phyloP scores from a whole-genome alignment of 2,113 vertebrate species.

The Morphnarchus princeps region DNA sequence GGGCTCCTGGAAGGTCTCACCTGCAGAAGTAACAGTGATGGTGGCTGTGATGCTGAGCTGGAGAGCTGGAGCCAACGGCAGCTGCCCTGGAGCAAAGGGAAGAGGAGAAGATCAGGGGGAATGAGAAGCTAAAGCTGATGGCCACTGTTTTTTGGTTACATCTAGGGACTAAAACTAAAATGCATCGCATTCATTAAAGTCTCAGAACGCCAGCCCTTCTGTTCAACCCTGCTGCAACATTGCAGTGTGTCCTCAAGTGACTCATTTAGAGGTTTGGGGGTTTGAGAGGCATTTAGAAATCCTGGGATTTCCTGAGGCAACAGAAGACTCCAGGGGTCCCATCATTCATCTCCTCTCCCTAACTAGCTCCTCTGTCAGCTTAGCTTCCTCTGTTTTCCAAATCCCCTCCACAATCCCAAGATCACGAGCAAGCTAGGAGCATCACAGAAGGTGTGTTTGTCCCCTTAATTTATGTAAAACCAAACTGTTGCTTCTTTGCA shows the following conservation, averaged over 20 bases:
- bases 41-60: not conserved
- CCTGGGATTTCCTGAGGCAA: not conserved
- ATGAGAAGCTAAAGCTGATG: not conserved
- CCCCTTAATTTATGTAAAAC: conserved; percentile 20
- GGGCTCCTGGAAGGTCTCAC: not conserved
- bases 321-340: not conserved
- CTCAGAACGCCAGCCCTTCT: not conserved
- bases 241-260: not conserved
- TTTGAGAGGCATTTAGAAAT: not conserved
- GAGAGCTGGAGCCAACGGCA: not conserved
- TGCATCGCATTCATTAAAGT: not conserved
- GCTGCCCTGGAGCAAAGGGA: not conserved
- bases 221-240: not conserved
- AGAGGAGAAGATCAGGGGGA: not conserved
- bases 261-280: not conserved
- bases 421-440: not conserved
- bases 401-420: not conserved
- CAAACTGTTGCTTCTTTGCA: not conserved
- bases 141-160: not conserved
- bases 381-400: not conserved
- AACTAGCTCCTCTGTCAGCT: not conserved
- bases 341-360: not conserved
- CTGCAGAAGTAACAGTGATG: not conserved
- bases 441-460: not conserved
- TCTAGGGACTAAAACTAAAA: not conserved